phyloP scores from a whole-genome alignment of 2,797 vertebrate genomes.

The Myotis myotis region DNA sequence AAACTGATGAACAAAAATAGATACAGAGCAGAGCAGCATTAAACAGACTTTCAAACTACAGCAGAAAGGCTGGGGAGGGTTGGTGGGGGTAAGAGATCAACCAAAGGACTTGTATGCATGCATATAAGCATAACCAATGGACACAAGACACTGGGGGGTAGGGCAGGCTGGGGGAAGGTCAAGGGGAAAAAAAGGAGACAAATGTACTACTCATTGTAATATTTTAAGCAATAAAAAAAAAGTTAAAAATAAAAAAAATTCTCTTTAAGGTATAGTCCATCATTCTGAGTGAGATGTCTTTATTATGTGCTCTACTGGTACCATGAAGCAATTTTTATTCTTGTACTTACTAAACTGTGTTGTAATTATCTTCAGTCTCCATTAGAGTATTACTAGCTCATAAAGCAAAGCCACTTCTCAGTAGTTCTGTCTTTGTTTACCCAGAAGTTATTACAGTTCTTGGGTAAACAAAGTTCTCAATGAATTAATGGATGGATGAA shows the following conservation, averaged over 20 bases:
- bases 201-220: too few species aligned
- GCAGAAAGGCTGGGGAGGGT: too few species aligned
- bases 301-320: not conserved
- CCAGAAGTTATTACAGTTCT: not conserved
- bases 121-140: too few species aligned
- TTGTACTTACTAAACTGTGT: not conserved
- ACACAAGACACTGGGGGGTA: too few species aligned
- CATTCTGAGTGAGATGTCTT: not conserved
- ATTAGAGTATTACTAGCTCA: not conserved
- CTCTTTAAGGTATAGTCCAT: not conserved
- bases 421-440: not conserved
- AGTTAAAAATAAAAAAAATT: not conserved
- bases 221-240: too few species aligned
- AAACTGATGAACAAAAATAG: too few species aligned
- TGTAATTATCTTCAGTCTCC: not conserved
- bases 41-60: too few species aligned
- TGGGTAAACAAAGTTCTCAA: constrained; percentile 13
- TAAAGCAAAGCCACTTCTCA: not conserved
- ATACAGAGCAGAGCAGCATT: too few species aligned
- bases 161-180: too few species aligned
- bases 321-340: not conserved
- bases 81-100: too few species aligned
- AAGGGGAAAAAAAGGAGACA: too few species aligned
- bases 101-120: too few species aligned
- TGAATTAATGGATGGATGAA: constrained; percentile 31